Percentiles rank a stretch among this genome's conserved stretches.
Conservation (phyloP, 2,113 vertebrate species). For the Podiceps cristatus region DNA sequence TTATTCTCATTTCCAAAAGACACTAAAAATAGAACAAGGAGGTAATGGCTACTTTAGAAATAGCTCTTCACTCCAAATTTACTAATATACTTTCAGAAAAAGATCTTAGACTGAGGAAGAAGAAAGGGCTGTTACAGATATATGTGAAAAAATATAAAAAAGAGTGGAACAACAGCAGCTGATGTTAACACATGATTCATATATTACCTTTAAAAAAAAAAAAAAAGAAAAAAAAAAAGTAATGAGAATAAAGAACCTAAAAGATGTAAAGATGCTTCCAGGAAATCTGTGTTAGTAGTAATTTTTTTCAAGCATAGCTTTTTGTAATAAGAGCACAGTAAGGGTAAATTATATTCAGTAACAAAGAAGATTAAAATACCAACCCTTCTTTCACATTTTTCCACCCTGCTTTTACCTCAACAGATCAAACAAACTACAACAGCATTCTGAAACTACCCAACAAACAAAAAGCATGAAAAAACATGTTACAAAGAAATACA, state of each 20-base stretch:
- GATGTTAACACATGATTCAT: not conserved
- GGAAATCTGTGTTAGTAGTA: not conserved
- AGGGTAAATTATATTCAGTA: not conserved
- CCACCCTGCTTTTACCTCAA: constrained; percentile 21
- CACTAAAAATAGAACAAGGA: not conserved
- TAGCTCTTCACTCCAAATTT: not conserved
- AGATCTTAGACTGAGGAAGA: not conserved
- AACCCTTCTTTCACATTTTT: not conserved
- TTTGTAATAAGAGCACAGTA: constrained; percentile 45
- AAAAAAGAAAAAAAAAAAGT: no score
- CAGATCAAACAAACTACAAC: constrained; percentile 49
- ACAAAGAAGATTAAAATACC: constrained; percentile 51
- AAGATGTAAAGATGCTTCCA: not conserved
- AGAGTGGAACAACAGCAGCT: not conserved
- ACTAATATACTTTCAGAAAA: not conserved
- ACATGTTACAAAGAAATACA: not conserved
- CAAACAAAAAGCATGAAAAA: constrained; percentile 32
- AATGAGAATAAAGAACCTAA: not conserved
- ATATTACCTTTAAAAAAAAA: no score
- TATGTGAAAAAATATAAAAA: not conserved
- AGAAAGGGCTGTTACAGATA: not conserved
- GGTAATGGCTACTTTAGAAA: not conserved
- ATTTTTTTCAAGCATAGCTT: not conserved
- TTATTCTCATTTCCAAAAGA: not conserved
- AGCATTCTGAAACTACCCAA: not conserved